These are phyloP conservation scores for Pseudorasbora parva DNA, from an alignment of 2,113 vertebrate genomes.

Conservation along the genomic window DNA sequence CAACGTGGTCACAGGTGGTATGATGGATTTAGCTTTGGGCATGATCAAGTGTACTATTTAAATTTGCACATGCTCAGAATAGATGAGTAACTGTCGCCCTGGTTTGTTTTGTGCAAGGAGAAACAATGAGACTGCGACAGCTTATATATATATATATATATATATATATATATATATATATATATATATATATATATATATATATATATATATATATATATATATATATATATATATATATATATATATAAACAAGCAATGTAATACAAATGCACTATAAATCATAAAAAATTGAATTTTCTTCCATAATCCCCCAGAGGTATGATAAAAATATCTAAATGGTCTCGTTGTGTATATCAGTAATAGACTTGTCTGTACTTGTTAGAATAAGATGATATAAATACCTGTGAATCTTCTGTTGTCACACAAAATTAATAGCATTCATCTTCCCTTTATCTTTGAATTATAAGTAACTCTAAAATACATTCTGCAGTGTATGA, in stretches of 20 bases:
- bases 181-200: too few species aligned
- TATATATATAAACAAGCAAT: conserved; percentile 1
- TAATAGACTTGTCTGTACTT: conserved; percentile 37
- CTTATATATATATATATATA: not conserved
- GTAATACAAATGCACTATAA: conserved; percentile 5
- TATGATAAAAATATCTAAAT: not conserved
- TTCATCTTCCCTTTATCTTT: conserved; percentile 43
- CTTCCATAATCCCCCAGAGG: not conserved
- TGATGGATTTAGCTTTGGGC: not conserved
- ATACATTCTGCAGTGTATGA: conserved; percentile 40
- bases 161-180: too few species aligned
- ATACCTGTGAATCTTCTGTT: conserved; percentile 35
- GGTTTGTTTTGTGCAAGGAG: conserved; percentile 10
- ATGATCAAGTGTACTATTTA: conserved; percentile 21
- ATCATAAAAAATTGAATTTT: not conserved
- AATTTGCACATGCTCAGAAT: conserved; percentile 12
- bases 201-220: too few species aligned
- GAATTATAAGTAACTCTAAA: conserved; percentile 32
- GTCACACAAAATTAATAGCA: conserved; percentile 45
- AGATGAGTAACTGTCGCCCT: not conserved
- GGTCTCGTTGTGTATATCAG: not conserved
- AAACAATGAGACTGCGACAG: conserved; percentile 29
- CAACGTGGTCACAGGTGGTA: conserved; percentile 5
- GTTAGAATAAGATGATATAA: not conserved
- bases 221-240: too few species aligned